Conservation (phyloP, 2,113 vertebrate species). For the Furnarius figulus region DNA sequence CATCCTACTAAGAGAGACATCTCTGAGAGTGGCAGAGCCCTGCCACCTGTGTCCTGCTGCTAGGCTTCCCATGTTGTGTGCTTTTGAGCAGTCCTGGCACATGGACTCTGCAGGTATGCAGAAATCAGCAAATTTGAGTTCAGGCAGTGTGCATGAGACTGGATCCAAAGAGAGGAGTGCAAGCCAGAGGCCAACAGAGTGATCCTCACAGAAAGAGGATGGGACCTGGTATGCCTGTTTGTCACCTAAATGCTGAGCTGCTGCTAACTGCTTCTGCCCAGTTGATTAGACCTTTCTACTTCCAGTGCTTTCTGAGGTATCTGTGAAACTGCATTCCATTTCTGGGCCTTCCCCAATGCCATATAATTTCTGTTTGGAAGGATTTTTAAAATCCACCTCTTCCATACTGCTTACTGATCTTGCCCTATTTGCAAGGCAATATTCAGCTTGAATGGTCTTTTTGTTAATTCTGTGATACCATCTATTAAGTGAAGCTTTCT, state of each 20-base stretch:
- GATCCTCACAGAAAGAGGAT: not conserved
- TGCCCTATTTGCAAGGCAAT: not conserved
- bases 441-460: not conserved
- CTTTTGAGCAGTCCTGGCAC: not conserved
- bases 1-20: not conserved
- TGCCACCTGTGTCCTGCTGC: fast-evolving
- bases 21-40: too few relatives aligned
- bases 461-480: not conserved
- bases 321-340: not conserved
- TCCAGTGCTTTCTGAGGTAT: not conserved
- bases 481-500: not conserved
- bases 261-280: not conserved
- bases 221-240: too few relatives aligned
- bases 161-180: not conserved
- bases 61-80: fast-evolving
- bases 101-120: fast-evolving
- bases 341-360: not conserved
- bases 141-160: fast-evolving
- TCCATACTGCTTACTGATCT: not conserved
- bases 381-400: not conserved
- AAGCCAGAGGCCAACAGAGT: not conserved
- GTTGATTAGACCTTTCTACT: not conserved
- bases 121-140: not conserved
- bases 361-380: not conserved
- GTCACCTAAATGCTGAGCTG: not conserved